Evolutionary conservation across 2,888 invertebrate genomes (phyloP), one percentile per base, ranked within the genome.

Genomic region (Neria commutata): DNA sequence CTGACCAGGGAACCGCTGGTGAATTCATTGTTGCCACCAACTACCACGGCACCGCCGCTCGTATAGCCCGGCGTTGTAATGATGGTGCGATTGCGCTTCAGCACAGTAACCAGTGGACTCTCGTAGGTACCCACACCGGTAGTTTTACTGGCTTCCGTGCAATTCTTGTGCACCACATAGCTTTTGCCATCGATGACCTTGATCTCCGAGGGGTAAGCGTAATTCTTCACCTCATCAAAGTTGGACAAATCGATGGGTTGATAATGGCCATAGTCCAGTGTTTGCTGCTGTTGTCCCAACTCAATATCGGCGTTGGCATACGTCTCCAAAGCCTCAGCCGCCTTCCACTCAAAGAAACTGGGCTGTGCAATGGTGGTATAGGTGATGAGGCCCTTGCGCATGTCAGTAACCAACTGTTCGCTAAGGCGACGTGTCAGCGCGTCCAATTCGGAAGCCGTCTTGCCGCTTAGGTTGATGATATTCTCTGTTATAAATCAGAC

Each of bases 131-230:
- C 61, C 5, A 59, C 60, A 25, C 72, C 71, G 17, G 51, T 62
- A 10, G 60, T 65, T 17, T 65, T 67, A 5, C 66, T 68, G 1
- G 76, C 75, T 24, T 79, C 79, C 0, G 81, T 78, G 37, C 72
- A 77, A 58, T 81, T 81, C 50, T 79, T 75, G 54, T 77, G 78
- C 10, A 79, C 79, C n/a, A 78, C 67, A 59, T 74, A 76, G 1
- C 78, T 77, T 54, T 79, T 77, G 25, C 81, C 81, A 58, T 77
- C 71, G 45, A 81, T 69, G 2, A 79, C 75, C 56, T 79, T 79
- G 0, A 80, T 75, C 55, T 80, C 78, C 1, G 78, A 69, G 2
- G 81, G 81, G 54, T 73, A 79, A 3, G 74, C 75, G 51, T 72
- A 72, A 60, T 78, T 80, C 40, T 72, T 72, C 3, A 79, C 75